Conservation (phyloP, 2,797 vertebrate genomes). For the Sarcophilus harrisii region DNA sequence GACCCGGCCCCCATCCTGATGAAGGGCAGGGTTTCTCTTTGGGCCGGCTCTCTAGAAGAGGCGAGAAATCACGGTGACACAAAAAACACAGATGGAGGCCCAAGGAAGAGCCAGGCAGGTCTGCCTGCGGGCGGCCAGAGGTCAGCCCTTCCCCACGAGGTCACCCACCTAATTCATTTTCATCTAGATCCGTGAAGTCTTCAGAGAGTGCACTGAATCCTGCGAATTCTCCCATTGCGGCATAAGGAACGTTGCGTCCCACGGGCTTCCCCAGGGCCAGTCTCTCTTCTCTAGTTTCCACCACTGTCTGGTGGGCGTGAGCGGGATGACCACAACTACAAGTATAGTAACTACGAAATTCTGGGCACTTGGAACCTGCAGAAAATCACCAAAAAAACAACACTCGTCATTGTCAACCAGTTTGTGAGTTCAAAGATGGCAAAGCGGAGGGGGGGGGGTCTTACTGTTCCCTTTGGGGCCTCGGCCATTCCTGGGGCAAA, state of each 20-base stretch:
- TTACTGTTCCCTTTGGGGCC: neutral
- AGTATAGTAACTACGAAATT: conserved; percentile 90
- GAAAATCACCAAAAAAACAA: conserved; percentile 39
- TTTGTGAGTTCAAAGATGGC: neutral
- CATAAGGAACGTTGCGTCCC: conserved; percentile 91
- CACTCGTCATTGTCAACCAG: neutral
- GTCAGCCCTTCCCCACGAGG: neutral
- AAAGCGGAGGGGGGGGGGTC: neutral
- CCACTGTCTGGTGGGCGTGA: conserved; percentile 89
- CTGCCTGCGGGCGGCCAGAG: too few species aligned
- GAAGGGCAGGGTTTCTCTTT: neutral
- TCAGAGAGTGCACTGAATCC: conserved; percentile 94
- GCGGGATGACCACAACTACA: conserved; percentile 92
- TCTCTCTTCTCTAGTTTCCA: conserved; percentile 92
- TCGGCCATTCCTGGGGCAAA: neutral
- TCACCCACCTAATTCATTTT: conserved; percentile 87
- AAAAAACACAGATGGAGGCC: neutral
- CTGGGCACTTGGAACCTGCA: conserved; percentile 90
- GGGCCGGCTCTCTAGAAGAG: neutral
- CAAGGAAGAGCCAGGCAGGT: too few species aligned
- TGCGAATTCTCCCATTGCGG: conserved; percentile 94
- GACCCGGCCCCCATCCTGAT: rapidly evolving
- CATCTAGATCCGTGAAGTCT: conserved; percentile 90
- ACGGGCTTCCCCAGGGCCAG: conserved; percentile 88
- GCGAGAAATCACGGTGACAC: neutral